Base-by-base conservation (phyloP, 1,140 invertebrate species). In the Drosophila orosa region DNA sequence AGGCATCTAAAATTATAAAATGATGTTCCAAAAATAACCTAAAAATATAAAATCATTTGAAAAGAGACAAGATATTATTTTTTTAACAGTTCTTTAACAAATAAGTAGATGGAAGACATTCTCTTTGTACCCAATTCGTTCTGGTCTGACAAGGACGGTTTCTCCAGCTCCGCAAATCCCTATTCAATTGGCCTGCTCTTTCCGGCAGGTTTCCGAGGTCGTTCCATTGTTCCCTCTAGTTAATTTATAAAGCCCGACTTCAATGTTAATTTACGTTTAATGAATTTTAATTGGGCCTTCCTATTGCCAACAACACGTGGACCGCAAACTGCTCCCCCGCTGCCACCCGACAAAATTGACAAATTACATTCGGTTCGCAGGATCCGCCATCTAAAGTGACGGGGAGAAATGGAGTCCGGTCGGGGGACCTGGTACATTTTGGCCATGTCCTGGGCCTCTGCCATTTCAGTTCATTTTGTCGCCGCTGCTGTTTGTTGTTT, bases 221-320 rank as follows among this genome's bases (percentile, higher is more conserved):
- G 35, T 39, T 29, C 42, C n/a, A n/a, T 55, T 39, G 45, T 33
- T 67, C 59, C 58, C 58, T 39, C 40, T 62, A 62, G 47, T 68
- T 86, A 78, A 86, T 85, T 86, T 85, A 68, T 78, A 86, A 81
- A 82, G 65, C 42, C 44, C 54, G 37, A 79, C 75, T 75, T 79
- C 83, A 76, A 87, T 86, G 83, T 87, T 83, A 87, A 87, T 87
- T 87, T 87, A 87, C 83, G 83, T 89, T 87, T 89, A 87, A 87
- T 87, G 83, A 87, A 87, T 87, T 87, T 87, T 87, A 87, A 87
- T 87, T 89, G 79, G 75, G 42, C 50, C 65, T 54, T 57, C 65
- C 52, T 71, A 69, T 27, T 39, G 17, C 50, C 40, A 63, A 76
- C 57, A 76, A 29, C 55, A 82, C 80, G 80, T 82, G 74, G 65